Evolutionary conservation across 2,113 vertebrate species (phyloP).

Genomic region (Cephalopterus ornatus): DNA sequence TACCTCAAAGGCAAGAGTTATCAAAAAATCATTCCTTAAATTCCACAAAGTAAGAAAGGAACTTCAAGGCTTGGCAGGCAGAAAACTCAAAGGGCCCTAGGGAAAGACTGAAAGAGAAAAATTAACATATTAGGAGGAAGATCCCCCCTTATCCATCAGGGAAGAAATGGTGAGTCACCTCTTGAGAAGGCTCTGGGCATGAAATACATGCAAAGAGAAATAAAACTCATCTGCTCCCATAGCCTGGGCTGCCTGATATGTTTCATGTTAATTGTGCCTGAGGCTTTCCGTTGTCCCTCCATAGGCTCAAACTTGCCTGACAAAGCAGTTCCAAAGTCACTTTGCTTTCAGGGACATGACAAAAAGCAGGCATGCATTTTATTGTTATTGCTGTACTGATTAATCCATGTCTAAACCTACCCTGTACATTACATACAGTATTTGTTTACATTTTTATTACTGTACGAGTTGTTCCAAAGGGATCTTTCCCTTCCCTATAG

Average conservation of each 20-base stretch:
- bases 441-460: conserved; percentile 10
- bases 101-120: background rate
- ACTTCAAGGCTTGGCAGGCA: background rate
- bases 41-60: background rate
- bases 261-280: background rate
- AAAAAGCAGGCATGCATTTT: background rate
- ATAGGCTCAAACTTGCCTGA: background rate
- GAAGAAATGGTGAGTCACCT: background rate
- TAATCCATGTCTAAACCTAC: background rate
- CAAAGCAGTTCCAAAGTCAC: background rate
- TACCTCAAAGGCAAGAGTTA: background rate
- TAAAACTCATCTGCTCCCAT: background rate
- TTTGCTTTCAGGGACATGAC: background rate
- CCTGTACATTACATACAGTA: background rate
- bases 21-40: background rate
- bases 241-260: background rate
- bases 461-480: background rate
- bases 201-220: background rate
- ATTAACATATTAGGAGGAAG: background rate
- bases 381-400: background rate
- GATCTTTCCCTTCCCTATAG: background rate
- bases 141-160: background rate
- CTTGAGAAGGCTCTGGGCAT: background rate
- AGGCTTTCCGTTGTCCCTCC: background rate
- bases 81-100: background rate